Evolutionary conservation across 2,113 vertebrate species (phyloP).

Genomic region (Percina caprodes): DNA sequence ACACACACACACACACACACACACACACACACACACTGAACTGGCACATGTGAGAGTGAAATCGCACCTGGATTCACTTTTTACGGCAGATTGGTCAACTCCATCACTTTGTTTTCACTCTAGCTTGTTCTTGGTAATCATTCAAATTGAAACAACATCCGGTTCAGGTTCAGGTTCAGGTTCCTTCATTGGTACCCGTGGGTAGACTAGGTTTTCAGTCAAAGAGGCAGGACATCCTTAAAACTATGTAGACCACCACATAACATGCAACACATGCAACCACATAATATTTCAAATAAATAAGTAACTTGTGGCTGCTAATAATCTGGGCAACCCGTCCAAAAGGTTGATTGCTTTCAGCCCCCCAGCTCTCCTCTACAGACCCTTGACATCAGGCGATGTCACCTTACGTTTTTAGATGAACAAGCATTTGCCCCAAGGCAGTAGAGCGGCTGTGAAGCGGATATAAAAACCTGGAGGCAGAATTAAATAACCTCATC

Average conservation of each 20-base stretch:
- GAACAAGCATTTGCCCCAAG: conserved; percentile 3
- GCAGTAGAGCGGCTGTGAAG: background rate
- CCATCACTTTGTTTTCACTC: background rate
- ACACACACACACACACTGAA: conserved; percentile 2
- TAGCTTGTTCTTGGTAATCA: background rate
- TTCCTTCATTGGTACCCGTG: too few relatives aligned
- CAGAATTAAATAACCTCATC: conserved; percentile 19
- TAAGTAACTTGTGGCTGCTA: background rate
- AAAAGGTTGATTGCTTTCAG: background rate
- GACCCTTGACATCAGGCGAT: conserved; percentile 4
- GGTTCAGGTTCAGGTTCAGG: too few relatives aligned
- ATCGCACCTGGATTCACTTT: conserved; percentile 15
- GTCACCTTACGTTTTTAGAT: background rate
- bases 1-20: background rate
- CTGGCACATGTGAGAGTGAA: background rate
- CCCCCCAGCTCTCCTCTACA: background rate
- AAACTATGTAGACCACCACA: too few relatives aligned
- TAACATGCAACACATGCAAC: too few relatives aligned
- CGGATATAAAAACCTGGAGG: background rate
- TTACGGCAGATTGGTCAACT: fast-evolving
- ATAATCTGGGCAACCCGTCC: background rate
- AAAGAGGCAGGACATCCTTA: too few relatives aligned
- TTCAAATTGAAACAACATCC: background rate
- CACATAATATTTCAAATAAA: background rate
- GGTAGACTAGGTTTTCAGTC: too few relatives aligned